Percentiles rank a stretch among this genome's conserved stretches.
These are phyloP conservation scores for Periophthalmus magnuspinnatus DNA, from an alignment of 2,797 vertebrate species.

Conservation along the genomic window DNA sequence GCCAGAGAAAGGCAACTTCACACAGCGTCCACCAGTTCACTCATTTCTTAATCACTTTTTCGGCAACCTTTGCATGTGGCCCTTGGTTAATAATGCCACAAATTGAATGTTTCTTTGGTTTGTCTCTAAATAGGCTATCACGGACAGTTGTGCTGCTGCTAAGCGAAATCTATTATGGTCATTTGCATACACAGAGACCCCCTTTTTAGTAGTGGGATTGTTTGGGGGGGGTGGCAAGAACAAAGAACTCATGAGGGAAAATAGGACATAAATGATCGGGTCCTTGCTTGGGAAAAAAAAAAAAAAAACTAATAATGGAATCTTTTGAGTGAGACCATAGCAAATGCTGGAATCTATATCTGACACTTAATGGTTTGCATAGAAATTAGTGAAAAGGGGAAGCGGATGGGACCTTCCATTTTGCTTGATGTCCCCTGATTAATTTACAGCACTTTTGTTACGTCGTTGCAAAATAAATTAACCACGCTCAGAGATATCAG, in stretches of 20 bases:
- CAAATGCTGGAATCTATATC: constrained; percentile 95
- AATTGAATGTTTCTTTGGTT: constrained; percentile 85
- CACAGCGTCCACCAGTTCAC: constrained; percentile 75
- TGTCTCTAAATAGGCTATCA: constrained; percentile 81
- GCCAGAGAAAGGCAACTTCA: constrained; percentile 59
- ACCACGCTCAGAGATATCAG: constrained; percentile 69
- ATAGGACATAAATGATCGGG: constrained; percentile 84
- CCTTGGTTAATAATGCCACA: constrained; percentile 79
- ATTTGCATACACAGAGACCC: constrained; percentile 81
- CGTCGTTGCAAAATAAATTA: constrained; percentile 78
- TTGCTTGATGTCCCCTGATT: constrained; percentile 85
- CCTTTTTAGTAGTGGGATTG: constrained; percentile 71
- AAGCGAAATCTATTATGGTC: constrained; percentile 83
- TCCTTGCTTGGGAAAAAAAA: constrained; percentile 59
- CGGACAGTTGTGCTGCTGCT: constrained; percentile 60
- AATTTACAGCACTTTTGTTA: constrained; percentile 86
- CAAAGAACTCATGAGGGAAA: constrained; percentile 87
- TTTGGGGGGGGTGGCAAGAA: constrained; percentile 75
- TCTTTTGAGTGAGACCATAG: constrained; percentile 90
- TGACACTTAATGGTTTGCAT: constrained; percentile 94
- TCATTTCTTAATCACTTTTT: constrained; percentile 86
- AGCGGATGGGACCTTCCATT: constrained; percentile 37
- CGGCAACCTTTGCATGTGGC: constrained; percentile 77
- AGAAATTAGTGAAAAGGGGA: constrained; percentile 85
- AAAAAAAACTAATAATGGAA: constrained; percentile 84